Percentiles rank a stretch among this genome's conserved stretches.
Evolutionary conservation across 2,797 vertebrate species (phyloP).

Genomic region (Falco cherrug): DNA sequence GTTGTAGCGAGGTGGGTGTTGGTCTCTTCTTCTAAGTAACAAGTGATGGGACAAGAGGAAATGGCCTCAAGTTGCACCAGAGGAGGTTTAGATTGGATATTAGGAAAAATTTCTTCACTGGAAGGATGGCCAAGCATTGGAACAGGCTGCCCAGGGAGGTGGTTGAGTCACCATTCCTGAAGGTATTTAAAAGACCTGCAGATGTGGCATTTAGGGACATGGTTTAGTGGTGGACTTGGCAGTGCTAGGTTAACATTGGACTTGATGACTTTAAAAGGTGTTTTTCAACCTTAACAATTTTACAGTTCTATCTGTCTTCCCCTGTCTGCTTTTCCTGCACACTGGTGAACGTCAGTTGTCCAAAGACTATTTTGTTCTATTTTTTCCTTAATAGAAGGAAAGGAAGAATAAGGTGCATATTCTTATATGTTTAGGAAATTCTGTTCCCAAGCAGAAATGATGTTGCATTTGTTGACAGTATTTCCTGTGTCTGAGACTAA

Average conservation of each 20-base stretch:
- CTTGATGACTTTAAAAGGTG: too few species aligned
- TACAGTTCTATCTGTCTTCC: background rate
- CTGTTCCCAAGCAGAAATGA: background rate
- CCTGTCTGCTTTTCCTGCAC: background rate
- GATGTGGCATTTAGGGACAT: too few species aligned
- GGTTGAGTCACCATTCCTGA: too few species aligned
- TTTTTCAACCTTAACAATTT: too few species aligned
- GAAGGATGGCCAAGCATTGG: too few species aligned
- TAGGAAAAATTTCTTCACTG: too few species aligned
- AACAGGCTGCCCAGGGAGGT: too few species aligned
- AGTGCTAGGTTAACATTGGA: too few species aligned
- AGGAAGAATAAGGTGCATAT: background rate
- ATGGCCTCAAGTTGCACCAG: background rate
- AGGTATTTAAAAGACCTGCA: too few species aligned
- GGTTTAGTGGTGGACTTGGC: too few species aligned
- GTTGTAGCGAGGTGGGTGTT: background rate
- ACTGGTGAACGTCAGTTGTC: background rate
- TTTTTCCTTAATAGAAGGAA: background rate
- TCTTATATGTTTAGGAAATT: background rate
- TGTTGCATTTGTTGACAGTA: background rate
- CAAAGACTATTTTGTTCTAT: background rate
- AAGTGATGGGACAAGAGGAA: background rate
- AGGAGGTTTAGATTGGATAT: too few species aligned
- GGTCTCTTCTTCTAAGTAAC: background rate
- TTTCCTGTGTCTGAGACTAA: background rate